phyloP scores from a whole-genome alignment of 2,797 vertebrate species.

The Tapirus indicus region DNA sequence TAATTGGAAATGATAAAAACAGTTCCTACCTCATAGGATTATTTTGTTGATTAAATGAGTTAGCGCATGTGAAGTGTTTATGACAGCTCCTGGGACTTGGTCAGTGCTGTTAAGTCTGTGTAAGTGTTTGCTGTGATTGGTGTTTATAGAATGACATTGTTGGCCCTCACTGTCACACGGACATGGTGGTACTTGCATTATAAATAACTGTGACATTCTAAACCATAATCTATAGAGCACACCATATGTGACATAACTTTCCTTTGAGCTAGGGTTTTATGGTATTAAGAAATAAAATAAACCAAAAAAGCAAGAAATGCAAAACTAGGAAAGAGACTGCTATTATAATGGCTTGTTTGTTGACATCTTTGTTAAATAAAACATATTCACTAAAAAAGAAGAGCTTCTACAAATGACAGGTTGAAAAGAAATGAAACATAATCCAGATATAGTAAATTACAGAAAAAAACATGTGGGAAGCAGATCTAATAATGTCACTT shows the following conservation, averaged over 20 bases:
- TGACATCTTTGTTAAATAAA: background rate
- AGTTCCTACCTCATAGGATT: background rate
- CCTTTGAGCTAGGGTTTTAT: background rate
- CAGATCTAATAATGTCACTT: background rate
- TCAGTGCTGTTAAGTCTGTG: background rate
- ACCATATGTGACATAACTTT: background rate
- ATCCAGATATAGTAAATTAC: background rate
- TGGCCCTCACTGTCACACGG: background rate
- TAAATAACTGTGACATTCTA: background rate
- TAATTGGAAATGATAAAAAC: background rate
- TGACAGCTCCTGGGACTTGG: background rate
- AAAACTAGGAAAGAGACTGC: background rate
- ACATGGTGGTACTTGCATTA: background rate
- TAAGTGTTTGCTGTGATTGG: background rate
- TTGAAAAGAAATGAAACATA: background rate
- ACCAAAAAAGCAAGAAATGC: background rate
- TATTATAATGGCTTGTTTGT: background rate
- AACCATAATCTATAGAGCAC: background rate
- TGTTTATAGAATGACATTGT: background rate
- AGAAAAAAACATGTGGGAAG: background rate
- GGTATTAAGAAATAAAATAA: conserved; percentile 13
- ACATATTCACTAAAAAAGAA: background rate
- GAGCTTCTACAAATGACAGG: background rate
- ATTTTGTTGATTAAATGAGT: background rate
- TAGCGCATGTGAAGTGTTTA: background rate